Conservation (phyloP, 2,888 invertebrate genomes). For the Lycocerus yunnanus region DNA sequence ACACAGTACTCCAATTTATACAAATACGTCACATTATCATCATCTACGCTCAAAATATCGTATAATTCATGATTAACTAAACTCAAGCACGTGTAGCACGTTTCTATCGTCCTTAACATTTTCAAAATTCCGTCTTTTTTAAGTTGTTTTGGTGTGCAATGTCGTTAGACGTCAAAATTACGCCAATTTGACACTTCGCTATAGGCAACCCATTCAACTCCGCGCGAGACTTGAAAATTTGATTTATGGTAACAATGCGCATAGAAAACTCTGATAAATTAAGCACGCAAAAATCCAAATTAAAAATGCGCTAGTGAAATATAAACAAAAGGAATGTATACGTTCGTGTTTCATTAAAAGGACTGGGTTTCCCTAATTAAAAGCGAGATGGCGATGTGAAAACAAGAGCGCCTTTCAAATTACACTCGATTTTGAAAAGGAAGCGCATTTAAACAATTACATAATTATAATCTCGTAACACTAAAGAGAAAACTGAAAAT, state of each 20-base stretch:
- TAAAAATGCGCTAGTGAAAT: neutral
- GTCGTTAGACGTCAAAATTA: neutral
- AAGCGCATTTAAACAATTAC: neutral
- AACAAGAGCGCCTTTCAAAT: neutral
- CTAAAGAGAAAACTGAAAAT: neutral
- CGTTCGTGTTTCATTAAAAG: neutral
- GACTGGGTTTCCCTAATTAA: neutral
- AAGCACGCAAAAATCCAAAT: neutral
- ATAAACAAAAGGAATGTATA: neutral
- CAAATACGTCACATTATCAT: neutral
- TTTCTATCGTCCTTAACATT: neutral
- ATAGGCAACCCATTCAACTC: neutral
- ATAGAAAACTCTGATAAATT: neutral
- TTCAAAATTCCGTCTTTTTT: neutral
- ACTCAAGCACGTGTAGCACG: neutral
- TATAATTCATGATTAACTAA: neutral
- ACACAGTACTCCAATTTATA: neutral
- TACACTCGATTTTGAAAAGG: neutral
- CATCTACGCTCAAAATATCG: neutral
- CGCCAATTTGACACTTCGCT: neutral
- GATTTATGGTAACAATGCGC: neutral
- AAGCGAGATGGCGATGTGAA: neutral
- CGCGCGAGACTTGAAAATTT: neutral
- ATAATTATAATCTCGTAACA: neutral
- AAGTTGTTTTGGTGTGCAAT: neutral